Evolutionary conservation across 2,888 invertebrate genomes (phyloP).

Genomic region (Dryobotodes eremita): DNA sequence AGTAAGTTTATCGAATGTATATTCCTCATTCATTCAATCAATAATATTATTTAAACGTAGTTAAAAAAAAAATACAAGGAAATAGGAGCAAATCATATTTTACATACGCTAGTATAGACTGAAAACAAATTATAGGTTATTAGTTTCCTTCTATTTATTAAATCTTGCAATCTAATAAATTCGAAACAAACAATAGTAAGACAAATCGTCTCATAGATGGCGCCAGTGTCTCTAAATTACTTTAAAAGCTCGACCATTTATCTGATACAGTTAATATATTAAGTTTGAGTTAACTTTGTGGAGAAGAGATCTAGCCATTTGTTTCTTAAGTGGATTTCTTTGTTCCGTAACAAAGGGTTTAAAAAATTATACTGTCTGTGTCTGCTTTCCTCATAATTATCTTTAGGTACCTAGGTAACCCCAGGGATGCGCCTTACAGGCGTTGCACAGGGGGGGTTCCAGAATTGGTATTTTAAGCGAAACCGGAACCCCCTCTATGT

Average conservation of each 20-base stretch:
- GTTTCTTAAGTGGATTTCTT: constrained; percentile 33
- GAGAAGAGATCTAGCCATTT: constrained; percentile 23
- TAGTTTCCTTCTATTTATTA: neutral
- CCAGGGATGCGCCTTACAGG: too few relatives aligned
- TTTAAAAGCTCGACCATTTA: constrained; percentile 48
- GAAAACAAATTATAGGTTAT: neutral
- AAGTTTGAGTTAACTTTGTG: constrained; percentile 48
- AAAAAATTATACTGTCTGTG: neutral
- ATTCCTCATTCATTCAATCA: neutral
- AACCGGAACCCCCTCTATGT: too few relatives aligned
- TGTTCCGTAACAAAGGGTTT: constrained; percentile 19
- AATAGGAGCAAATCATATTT: neutral
- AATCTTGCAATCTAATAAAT: constrained; percentile 8
- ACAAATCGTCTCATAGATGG: constrained; percentile 47
- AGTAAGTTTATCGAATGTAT: neutral
- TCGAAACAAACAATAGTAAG: constrained; percentile 52
- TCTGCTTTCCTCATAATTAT: neutral
- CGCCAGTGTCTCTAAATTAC: constrained; percentile 44
- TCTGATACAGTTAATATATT: constrained; percentile 49
- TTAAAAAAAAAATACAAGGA: too few relatives aligned
- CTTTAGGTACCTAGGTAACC: neutral
- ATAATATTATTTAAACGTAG: neutral
- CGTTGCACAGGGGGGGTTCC: too few relatives aligned
- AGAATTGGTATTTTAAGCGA: too few relatives aligned
- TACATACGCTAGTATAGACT: neutral